Evolutionary conservation across 2,113 vertebrate genomes (phyloP).

Genomic region (Pycnonotus jocosus): DNA sequence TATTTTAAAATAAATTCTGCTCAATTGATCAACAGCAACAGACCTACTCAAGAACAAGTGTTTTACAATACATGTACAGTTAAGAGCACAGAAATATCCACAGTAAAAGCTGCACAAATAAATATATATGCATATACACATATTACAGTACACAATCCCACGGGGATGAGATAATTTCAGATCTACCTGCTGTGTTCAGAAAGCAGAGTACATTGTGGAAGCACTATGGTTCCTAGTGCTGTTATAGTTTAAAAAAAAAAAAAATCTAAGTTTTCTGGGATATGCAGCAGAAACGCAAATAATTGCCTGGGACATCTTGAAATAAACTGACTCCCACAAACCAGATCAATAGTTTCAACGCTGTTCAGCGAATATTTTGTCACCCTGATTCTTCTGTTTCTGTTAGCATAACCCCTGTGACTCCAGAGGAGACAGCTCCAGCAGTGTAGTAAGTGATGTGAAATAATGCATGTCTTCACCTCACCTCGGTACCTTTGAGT

Average conservation of each 20-base stretch:
- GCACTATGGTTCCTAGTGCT: neutral
- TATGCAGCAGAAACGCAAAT: neutral
- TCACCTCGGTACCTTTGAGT: conserved; percentile 28
- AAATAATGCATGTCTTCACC: conserved; percentile 36
- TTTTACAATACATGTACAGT: neutral
- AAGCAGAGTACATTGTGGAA: neutral
- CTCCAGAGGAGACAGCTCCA: neutral
- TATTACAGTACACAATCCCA: conserved; percentile 55
- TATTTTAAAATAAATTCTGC: neutral
- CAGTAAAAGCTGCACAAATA: neutral
- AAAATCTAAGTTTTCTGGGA: neutral
- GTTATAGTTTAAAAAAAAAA: too few species aligned
- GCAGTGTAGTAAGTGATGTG: conserved; percentile 1
- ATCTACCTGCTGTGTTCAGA: neutral
- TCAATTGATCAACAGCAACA: neutral
- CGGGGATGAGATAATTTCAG: conserved; percentile 44
- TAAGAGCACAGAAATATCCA: neutral
- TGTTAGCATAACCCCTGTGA: neutral
- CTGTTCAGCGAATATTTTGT: neutral
- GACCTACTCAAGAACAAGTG: neutral
- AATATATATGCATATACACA: neutral
- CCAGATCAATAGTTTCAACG: neutral
- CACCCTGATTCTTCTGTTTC: neutral
- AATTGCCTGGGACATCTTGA: neutral
- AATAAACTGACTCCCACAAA: neutral